Evolutionary conservation across 2,113 vertebrate genomes (phyloP).

Genomic region (Mastomys coucha): DNA sequence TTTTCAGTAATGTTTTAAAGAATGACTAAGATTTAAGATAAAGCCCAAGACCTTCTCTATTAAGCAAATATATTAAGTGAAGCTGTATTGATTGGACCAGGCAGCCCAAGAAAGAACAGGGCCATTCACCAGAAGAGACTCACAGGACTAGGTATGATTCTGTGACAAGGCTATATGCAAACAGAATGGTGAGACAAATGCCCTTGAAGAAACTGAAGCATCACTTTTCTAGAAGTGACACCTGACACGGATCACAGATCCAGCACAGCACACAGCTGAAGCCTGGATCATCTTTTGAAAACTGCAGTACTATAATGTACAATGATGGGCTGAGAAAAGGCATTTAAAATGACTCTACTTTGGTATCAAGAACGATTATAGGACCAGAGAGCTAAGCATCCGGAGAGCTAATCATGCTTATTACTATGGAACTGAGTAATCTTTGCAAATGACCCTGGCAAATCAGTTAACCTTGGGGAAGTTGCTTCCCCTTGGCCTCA

Average conservation of each 20-base stretch:
- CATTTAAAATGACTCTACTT: slow-evolving; percentile 21
- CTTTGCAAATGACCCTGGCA: slow-evolving; percentile 19
- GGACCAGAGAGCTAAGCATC: not conserved
- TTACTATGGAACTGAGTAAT: not conserved
- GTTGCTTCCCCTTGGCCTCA: not conserved
- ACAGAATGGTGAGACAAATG: not conserved
- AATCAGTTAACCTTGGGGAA: not conserved
- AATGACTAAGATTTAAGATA: not conserved
- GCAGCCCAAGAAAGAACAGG: not conserved
- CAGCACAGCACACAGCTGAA: not conserved
- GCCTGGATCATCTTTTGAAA: not conserved
- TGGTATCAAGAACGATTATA: not conserved
- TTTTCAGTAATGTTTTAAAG: slow-evolving; percentile 13
- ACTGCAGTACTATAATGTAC: not conserved
- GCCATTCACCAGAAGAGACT: not conserved
- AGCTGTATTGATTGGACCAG: not conserved
- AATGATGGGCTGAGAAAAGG: not conserved
- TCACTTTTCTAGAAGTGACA: not conserved
- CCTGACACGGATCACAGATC: not conserved
- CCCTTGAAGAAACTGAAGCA: not conserved
- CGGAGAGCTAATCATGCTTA: not conserved
- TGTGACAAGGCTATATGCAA: not conserved
- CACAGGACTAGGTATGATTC: not conserved
- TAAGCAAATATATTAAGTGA: not conserved
- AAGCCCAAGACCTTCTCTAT: not conserved